Base-by-base conservation (phyloP, 2,797 vertebrate species). In the Aplochiton taeniatus region DNA sequence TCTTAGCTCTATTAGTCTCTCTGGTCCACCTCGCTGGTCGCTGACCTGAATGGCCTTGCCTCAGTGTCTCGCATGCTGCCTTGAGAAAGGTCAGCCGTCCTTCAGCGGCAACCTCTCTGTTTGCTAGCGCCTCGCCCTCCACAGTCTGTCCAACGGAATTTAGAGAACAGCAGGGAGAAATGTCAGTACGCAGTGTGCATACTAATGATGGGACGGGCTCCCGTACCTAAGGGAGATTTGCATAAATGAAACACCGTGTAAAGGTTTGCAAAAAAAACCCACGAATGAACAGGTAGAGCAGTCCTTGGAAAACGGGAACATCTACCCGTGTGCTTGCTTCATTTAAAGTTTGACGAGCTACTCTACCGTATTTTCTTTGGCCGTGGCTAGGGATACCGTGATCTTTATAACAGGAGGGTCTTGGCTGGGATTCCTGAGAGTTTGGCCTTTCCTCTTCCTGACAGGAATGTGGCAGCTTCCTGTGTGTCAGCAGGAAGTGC, bases 401-500 rank as follows among this genome's bases (percentile, higher is more conserved):
- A 31, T 31, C 31, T 31, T 31, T 31, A 3, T 31, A 31, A 81
- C 60, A 41, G 67, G 77, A 77, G 76, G 84, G 73, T 85, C 69
- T 77, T 68, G 81, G 77, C 72, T 71, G 83, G 76, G 69, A 55
- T 64, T 58, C 46, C 60, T 59, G 66, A 85, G 74, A 78, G 81
- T 56, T 51, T 17, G 54, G 73, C 72, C 68, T 87, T 85, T 86
- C 87, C 83, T 77, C 68, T 91, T 91, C 90, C 90, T 88, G 85
- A 90, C 89, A 87, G 88, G 90, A 92, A 89, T 84, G 64, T 74
- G 75, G 80, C 72, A 65, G 84, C 87, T 91, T 91, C 89, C 90
- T 87, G 66, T 88, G 86, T 91, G 86, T 90, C 81, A 87, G 78
- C 80, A 90, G 89, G 89, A 91, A 89, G 87, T 81, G 72, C 83